Evolutionary conservation across 2,113 vertebrate genomes (phyloP).

Genomic region (Amblyornis subalaris): DNA sequence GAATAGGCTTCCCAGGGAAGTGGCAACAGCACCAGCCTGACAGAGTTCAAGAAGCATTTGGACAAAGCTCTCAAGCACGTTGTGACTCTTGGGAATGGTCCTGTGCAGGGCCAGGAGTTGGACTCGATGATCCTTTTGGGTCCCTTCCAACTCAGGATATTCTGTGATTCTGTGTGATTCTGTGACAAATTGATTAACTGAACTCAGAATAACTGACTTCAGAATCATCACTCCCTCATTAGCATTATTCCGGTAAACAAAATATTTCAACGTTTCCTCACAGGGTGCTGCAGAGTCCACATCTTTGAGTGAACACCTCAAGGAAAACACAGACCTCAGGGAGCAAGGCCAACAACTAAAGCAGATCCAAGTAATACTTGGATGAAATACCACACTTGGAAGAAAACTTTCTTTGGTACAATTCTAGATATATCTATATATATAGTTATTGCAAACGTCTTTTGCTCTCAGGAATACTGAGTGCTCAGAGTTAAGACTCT

Average conservation of each 20-base stretch:
- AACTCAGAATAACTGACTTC: background rate
- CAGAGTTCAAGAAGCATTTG: background rate
- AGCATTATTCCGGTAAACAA: background rate
- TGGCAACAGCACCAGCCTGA: background rate
- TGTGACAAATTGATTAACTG: background rate
- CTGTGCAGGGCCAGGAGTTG: background rate
- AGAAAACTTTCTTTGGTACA: background rate
- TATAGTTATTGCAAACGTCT: background rate
- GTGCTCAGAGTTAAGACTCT: background rate
- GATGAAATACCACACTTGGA: background rate
- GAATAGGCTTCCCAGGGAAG: background rate
- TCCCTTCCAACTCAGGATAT: background rate
- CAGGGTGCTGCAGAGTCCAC: background rate
- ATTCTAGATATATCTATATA: background rate
- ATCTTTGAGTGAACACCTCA: background rate
- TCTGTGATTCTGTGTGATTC: background rate
- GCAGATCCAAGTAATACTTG: background rate
- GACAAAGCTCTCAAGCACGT: background rate
- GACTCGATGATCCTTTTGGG: background rate
- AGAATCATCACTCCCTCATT: background rate
- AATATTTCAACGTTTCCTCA: background rate
- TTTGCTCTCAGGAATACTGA: background rate
- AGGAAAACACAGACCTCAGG: background rate
- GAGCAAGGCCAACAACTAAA: background rate
- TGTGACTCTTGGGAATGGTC: background rate